Evolutionary conservation across 1,140 invertebrate species (phyloP).

Genomic region (Solenopsis fugax): DNA sequence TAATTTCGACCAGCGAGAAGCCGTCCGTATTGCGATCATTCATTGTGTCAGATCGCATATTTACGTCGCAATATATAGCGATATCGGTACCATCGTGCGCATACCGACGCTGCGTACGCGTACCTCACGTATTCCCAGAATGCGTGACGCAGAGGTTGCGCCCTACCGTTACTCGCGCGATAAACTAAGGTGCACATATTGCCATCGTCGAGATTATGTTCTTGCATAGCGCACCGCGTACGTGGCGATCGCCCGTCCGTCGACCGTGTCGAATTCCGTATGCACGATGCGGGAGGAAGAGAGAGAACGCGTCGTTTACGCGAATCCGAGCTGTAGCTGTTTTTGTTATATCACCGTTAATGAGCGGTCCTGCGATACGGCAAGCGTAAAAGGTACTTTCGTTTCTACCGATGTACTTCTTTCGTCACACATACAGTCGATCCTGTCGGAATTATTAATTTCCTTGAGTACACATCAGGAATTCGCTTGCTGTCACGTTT

Average conservation of each 20-base stretch:
- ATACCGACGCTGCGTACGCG: not conserved
- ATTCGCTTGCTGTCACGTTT: conserved; percentile 24
- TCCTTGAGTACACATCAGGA: not conserved
- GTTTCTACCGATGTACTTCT: not conserved
- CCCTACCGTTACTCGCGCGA: conserved; percentile 73
- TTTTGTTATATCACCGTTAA: conserved; percentile 16
- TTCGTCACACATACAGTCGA: not conserved
- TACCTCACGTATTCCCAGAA: conserved; percentile 62
- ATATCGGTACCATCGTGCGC: conserved; percentile 20
- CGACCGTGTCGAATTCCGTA: conserved; percentile 62
- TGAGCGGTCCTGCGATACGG: not conserved
- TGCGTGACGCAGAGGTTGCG: conserved; percentile 70
- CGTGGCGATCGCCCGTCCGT: conserved; percentile 35
- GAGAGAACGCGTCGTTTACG: conserved; percentile 26
- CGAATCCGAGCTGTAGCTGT: conserved; percentile 26
- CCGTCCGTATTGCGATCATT: too few species aligned
- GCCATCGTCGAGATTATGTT: conserved; percentile 61
- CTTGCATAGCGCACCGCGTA: conserved; percentile 43
- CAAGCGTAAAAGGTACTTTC: not conserved
- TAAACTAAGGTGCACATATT: conserved; percentile 68
- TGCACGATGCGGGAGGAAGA: not conserved
- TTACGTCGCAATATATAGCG: not conserved
- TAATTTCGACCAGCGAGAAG: not conserved
- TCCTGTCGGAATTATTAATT: not conserved
- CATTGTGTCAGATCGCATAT: not conserved